Evolutionary conservation across 2,113 vertebrate species (phyloP), one percentile per base, ranked within the genome.

Genomic region (Lepisosteus osseus): DNA sequence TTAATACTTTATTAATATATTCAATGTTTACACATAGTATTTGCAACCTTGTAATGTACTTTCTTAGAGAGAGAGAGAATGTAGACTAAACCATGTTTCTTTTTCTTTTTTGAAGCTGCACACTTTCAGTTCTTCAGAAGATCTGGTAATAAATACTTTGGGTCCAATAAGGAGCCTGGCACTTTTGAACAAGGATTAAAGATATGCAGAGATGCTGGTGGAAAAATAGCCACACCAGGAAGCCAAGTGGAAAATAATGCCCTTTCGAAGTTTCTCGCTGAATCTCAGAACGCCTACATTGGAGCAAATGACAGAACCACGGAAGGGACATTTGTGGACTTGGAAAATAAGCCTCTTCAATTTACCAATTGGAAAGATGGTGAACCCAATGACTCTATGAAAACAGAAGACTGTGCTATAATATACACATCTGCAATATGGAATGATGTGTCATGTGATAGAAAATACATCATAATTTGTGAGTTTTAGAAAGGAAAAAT

Each of bases 191-290:
- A 68, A 3, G 47, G 67, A 3, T 9, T 54, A n/a, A 54, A 54
- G 8, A 3, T 68, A 5, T 68, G 67, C 12, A 11, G 9, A 2
- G 45, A n/a, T 6, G 67, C 13, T 11, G 54, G 47, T 51, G 67
- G 67, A 51, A 8, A 51, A 54, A 54, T 54, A 14, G 45, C 15
- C 7, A 51, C 12, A 1, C 67, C 67, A 2, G 7, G n/a, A 29
- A 68, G 43, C 54, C 6, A 68, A 54, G 67, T 13, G 9, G 67
- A 68, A 40, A 68, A 68, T 40, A 2, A 17, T 9, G 67, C 44
- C 7, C 7, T 68, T 13, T 11, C 9, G 1, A 4, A 54, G 12
- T 3, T 68, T 55, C 12, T 17, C 6, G 11, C 12, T 1, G 7
- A 15, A 7, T 1, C 45, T 54, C 6, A 14, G 11, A 0, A 17